Base-by-base conservation (phyloP, 2,888 invertebrate genomes). In the Sarcophaga variegata region DNA sequence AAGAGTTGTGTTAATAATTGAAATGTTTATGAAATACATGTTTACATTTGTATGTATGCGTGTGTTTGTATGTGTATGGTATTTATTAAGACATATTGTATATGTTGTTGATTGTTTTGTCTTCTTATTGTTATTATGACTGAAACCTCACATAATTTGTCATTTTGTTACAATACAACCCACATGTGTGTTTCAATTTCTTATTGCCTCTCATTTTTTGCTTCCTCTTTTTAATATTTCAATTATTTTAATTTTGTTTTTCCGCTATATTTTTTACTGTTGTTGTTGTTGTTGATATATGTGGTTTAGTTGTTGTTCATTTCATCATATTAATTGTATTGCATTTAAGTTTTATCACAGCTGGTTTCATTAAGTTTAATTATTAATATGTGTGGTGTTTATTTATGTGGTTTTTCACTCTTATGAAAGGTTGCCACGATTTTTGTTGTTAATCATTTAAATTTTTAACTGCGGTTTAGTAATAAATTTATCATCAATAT, bases 91-190 rank as follows among this genome's bases (percentile, higher is more conserved):
- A 37, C 37, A 37, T 37, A 37, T 37, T 37, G 37, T 37, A 8
- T 37, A 37, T 37, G 37, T 12, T 45, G 45, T 27, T 69, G 67
- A 22, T 54, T 81, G 8, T 37, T 2, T 8, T 37, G 0, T 6
- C 8, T 37, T 37, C 0, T 6, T 37, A 37, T 37, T 37, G 37
- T 37, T 37, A 37, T 37, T 37, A 49, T 14, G 8, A 27, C 3
- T 37, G 54, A 22, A 69, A 71, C 27, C 66, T 59, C 70, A 69
- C 63, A 71, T 47, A 79, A 79, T 70, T 63, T 82, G 69, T 62
- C 67, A 63, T 37, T 60, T 74, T 10, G n/a, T 63, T 59, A 47
- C 45, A n/a, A 22, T 54, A 25, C 37, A 64, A 20, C 17, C 11
- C 47, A 20, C 27, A 66, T 37, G n/a, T 66, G 45, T 45, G 66